phyloP scores from a whole-genome alignment of 1,140 invertebrate genomes.

The Ostrea denselamellosa region DNA sequence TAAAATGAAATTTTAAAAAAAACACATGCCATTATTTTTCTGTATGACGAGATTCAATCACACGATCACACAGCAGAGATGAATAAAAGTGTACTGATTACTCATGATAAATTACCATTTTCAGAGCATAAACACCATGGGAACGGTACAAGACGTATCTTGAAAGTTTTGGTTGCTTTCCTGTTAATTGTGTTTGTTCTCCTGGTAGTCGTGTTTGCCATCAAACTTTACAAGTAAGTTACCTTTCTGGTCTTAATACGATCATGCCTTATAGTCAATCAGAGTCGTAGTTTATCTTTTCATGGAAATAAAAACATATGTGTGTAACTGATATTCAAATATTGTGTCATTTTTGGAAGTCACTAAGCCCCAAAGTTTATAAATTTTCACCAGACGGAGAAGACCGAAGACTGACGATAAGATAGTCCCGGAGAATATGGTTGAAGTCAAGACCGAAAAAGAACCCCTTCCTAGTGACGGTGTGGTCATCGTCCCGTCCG shows the following conservation, averaged over 20 bases:
- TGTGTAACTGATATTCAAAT: neutral
- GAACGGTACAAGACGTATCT: neutral
- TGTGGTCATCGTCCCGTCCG: too few relatives aligned
- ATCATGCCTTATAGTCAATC: too few relatives aligned
- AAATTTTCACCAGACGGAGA: neutral
- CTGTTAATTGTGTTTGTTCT: neutral
- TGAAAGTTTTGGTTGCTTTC: neutral
- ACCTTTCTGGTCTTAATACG: too few relatives aligned
- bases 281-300: neutral
- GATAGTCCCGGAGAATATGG: neutral
- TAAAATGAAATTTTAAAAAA: too few relatives aligned
- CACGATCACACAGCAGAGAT: too few relatives aligned
- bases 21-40: too few relatives aligned
- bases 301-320: neutral
- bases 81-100: too few relatives aligned
- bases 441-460: too few relatives aligned
- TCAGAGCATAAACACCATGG: neutral
- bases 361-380: neutral
- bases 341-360: neutral
- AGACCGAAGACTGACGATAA: neutral
- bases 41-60: too few relatives aligned
- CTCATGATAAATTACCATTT: neutral
- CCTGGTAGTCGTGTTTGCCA: neutral
- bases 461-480: too few relatives aligned
- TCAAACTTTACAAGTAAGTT: conserved; percentile 3